Evolutionary conservation across 2,113 vertebrate species (phyloP).

Genomic region (Astur gentilis): DNA sequence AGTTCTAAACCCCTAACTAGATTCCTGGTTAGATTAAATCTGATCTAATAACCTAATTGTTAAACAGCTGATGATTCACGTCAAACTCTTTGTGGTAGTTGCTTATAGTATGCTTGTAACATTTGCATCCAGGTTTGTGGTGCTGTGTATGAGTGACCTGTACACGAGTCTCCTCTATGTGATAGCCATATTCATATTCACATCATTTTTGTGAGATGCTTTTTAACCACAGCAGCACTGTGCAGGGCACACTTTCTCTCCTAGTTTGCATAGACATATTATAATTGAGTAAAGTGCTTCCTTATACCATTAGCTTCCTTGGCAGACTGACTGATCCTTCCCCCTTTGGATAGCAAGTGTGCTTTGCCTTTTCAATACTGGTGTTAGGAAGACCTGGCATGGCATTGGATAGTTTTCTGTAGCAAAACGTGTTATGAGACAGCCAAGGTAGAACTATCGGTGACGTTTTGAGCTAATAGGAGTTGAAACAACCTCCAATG

Average conservation of each 20-base stretch:
- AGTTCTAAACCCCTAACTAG: background rate
- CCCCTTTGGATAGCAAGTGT: background rate
- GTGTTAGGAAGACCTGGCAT: background rate
- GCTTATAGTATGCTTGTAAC: background rate
- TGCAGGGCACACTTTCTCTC: background rate
- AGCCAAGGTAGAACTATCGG: background rate
- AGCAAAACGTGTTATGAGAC: background rate
- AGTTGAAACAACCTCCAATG: background rate
- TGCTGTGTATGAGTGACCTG: background rate
- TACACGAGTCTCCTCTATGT: background rate
- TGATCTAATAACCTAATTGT: background rate
- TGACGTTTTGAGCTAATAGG: background rate
- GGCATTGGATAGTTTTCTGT: background rate
- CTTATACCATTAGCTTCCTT: background rate
- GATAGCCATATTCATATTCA: background rate
- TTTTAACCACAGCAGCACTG: background rate
- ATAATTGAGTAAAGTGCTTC: background rate
- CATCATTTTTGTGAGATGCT: background rate
- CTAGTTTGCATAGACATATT: rapidly evolving
- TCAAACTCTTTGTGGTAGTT: background rate
- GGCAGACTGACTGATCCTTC: background rate
- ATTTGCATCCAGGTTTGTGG: background rate
- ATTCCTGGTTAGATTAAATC: background rate
- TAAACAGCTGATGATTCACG: background rate
- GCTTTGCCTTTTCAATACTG: background rate